Base-by-base conservation (phyloP, 2,888 invertebrate genomes). In the Parelbella ahira region DNA sequence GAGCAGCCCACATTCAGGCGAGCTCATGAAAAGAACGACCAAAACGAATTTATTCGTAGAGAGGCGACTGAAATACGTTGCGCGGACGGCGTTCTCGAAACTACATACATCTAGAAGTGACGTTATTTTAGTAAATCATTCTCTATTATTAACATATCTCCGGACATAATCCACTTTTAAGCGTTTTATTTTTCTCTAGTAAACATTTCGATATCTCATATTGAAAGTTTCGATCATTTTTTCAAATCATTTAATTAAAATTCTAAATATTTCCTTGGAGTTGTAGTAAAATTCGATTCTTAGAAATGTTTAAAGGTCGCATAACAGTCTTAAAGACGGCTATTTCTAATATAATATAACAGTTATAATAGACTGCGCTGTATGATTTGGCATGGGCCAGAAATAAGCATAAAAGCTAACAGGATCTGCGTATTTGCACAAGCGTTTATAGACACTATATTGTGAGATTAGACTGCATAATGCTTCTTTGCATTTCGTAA, bases 1-100 rank as follows among this genome's bases (percentile, higher is more conserved):
- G 79, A 79, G 64, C 71, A 70, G 75, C 63, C 72, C 71, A 69
- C 78, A 79, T 80, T 76, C 78, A 79, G 61, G 63, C 60, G 63
- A 69, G 68, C 73, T 75, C 74, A 73, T 79, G 81, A 81, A 82
- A 80, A 79, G 81, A 80, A 67, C 75, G 62, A 79, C 77, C 76
- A 70, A 78, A 78, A 68, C 73, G 74, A 77, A 81, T 80, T 78
- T 73, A 78, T 79, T 77, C 53, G 56, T 56, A 66, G 77, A 78
- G 73, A 66, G 75, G 73, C 78, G 71, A 67, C 75, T 77, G 68
- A 76, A 78, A 82, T 79, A 81, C 73, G 71, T 76, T 67, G 70
- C 65, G 49, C 58, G 56, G 63, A 45, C 41, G 44, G 27, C 41
- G 30, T 28, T 23, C 30, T 13, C 20, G 7, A 34, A 23, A 9